Conservation (phyloP, 2,888 invertebrate genomes). For the Acholoe squamosa region DNA sequence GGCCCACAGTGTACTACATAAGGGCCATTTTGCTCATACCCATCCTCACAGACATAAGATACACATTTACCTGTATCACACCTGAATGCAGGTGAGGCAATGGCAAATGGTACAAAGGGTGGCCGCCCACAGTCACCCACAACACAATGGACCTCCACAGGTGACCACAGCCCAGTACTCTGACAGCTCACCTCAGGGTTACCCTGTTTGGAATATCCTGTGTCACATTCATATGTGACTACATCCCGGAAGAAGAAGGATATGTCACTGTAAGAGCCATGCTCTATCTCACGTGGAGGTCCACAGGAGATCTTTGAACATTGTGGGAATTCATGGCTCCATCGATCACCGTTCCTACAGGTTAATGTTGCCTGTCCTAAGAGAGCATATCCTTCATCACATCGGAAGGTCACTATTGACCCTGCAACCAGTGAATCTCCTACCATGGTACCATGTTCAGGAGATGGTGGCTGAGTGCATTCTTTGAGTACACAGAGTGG, state of each 20-base stretch:
- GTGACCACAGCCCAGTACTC: slow-evolving; percentile 67
- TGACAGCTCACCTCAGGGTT: slow-evolving; percentile 64
- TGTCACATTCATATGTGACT: slow-evolving; percentile 63
- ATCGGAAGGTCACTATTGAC: slow-evolving; percentile 63
- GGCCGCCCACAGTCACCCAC: slow-evolving; percentile 60
- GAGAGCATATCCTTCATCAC: slow-evolving; percentile 65
- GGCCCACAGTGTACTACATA: slow-evolving; percentile 72
- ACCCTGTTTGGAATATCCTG: slow-evolving; percentile 66
- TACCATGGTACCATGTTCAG: slow-evolving; percentile 33
- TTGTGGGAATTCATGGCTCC: slow-evolving; percentile 75
- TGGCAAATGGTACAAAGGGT: slow-evolving; percentile 63
- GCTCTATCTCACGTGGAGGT: slow-evolving; percentile 70
- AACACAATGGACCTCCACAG: slow-evolving; percentile 54
- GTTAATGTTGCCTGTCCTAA: slow-evolving; percentile 53
- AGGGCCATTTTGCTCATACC: slow-evolving; percentile 63
- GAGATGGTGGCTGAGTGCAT: slow-evolving; percentile 66
- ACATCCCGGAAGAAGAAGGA: slow-evolving; percentile 62
- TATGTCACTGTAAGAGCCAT: slow-evolving; percentile 68
- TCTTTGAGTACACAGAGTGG: slow-evolving; percentile 70
- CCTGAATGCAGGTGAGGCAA: slow-evolving; percentile 14
- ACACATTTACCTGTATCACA: slow-evolving; percentile 65
- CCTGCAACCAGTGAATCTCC: slow-evolving; percentile 62
- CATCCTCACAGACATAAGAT: slow-evolving; percentile 67
- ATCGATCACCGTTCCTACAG: slow-evolving; percentile 69
- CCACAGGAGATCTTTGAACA: slow-evolving; percentile 76